phyloP scores from a whole-genome alignment of 2,888 invertebrate genomes.

The Podabrus alpinus region DNA sequence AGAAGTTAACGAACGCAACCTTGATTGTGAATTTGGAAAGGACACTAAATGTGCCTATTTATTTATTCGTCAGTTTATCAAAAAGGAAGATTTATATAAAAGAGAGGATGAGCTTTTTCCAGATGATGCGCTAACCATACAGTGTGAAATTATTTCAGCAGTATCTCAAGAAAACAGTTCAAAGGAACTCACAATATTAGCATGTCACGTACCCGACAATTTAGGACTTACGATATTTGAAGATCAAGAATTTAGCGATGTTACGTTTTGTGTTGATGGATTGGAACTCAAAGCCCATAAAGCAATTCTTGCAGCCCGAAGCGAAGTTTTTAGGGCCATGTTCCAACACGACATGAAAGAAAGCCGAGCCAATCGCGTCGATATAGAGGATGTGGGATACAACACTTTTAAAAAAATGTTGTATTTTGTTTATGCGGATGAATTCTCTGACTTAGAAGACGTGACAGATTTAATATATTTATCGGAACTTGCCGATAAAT shows the following conservation, averaged over 20 bases:
- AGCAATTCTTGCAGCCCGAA: neutral
- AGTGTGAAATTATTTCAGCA: neutral
- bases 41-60: neutral
- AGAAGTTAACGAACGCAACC: neutral
- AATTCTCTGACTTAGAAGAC: neutral
- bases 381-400: neutral
- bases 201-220: neutral
- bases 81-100: neutral
- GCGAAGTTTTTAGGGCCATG: neutral
- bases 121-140: neutral
- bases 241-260: neutral
- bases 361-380: neutral
- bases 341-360: neutral
- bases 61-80: neutral
- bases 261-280: neutral
- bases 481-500: neutral
- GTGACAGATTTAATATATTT: neutral
- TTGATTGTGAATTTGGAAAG: neutral
- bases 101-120: neutral
- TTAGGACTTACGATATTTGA: neutral
- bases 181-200: neutral
- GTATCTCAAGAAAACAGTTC: neutral
- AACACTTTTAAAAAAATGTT: neutral
- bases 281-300: neutral
- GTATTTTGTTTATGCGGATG: neutral